A percentile compares a stretch with the other conserved stretches of the same genome.
phyloP scores from a whole-genome alignment of 2,113 vertebrate species.

The Protomyctophum bolini region DNA sequence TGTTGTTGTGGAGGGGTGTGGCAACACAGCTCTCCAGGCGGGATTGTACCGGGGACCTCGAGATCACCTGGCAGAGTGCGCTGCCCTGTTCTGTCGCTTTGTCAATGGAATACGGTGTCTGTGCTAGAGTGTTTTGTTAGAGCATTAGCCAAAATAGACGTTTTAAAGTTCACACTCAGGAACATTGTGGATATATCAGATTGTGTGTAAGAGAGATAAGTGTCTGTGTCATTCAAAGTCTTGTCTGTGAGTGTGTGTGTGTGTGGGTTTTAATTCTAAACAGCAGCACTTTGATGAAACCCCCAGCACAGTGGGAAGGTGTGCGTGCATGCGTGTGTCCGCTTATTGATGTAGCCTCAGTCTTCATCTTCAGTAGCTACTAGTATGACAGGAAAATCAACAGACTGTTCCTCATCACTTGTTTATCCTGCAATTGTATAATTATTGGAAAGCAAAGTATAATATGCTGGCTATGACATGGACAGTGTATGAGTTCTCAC shows the following conservation, averaged over 20 bases:
- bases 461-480: constrained; percentile 20
- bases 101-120: too few relatives aligned
- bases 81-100: too few relatives aligned
- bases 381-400: constrained; percentile 23
- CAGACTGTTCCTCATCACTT: constrained; percentile 60
- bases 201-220: constrained; percentile 7
- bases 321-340: constrained; percentile 21
- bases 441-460: constrained; percentile 35
- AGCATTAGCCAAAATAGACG: constrained; percentile 53
- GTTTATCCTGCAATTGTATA: constrained; percentile 40
- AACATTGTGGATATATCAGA: constrained; percentile 45
- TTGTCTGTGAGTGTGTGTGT: constrained; percentile 28
- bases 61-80: too few relatives aligned
- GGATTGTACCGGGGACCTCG: too few relatives aligned
- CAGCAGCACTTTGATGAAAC: constrained; percentile 73
- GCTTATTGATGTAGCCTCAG: not conserved
- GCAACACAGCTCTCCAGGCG: too few relatives aligned
- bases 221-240: too few relatives aligned
- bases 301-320: constrained; percentile 28
- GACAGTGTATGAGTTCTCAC: too few relatives aligned
- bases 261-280: constrained; percentile 41
- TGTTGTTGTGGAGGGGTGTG: too few relatives aligned
- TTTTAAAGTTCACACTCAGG: constrained; percentile 72
- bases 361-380: constrained; percentile 29
- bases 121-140: constrained; percentile 30